Base-by-base conservation (phyloP, 2,888 invertebrate genomes). In the Nomada hirtipes region DNA sequence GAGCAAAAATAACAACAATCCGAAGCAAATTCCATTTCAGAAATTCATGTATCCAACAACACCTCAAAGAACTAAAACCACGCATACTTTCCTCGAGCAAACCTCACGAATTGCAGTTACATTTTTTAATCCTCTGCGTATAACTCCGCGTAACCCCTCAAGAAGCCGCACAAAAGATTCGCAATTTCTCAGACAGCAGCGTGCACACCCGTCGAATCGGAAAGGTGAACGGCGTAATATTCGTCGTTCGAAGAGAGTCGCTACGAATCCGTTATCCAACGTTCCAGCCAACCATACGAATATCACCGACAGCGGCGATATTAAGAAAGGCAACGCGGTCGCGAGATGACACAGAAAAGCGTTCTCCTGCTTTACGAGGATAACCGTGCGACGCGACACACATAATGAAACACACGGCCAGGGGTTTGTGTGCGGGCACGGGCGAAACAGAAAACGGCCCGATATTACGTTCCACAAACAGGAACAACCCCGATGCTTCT, bases 391-490 rank as follows among this genome's bases (percentile, higher is more conserved):
- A 80, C 53, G 44, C 44, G 44, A 23, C 77, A 60, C 70, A 65
- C 70, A 52, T 47, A 76, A 72, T 47, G 82, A 68, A 79, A 63
- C 70, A 50, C 55, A 50, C 53, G 68, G 53, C 20, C 42, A 13
- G 18, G 26, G 36, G 23, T 10, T 47, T 10, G 50, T 13, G 68
- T 18, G 15, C 26, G 70, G 2, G 13, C 23, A 26, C 36, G 36
- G 64, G 44, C 53, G 72, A 69, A 68, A 67, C 55, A 64, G 67
- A 72, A 47, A 63, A 72, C 59, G 69, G 29, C 53, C 67, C 75
- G 55, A 81, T 74, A 81, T 81, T 77, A 81, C 76, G 73, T 81
- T 74, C 61, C 69, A 53, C 70, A 75, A 79, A 81, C 79, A 73
- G 78, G 52, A 26, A 50, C 55, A 61, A 47, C 50, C 60, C 47